These are phyloP conservation scores for Enteromius mattozi DNA, from an alignment of 2,797 vertebrate species.

Conservation along the genomic window DNA sequence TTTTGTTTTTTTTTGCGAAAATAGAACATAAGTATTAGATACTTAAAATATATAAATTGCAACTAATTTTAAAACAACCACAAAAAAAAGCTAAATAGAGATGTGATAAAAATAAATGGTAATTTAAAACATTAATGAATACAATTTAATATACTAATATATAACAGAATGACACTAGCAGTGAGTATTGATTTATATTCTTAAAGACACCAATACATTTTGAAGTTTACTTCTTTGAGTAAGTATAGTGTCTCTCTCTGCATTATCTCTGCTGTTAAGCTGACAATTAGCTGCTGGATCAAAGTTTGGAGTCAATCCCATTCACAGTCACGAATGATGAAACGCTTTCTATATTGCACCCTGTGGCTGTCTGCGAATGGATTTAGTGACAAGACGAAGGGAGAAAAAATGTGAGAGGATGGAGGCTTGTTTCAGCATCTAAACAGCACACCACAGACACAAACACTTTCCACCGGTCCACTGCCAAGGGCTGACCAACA, in stretches of 20 bases:
- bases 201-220: not conserved
- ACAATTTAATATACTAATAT: not conserved
- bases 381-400: slow-evolving; percentile 41
- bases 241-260: not conserved
- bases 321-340: slow-evolving; percentile 64
- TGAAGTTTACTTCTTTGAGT: not conserved
- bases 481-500: slow-evolving; percentile 26
- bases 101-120: not conserved
- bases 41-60: not conserved
- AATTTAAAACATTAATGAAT: not conserved
- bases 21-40: not conserved
- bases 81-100: not conserved
- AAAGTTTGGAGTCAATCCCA: slow-evolving; percentile 54
- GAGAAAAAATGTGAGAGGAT: not conserved
- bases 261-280: slow-evolving; percentile 16
- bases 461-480: not conserved
- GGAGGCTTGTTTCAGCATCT: slow-evolving; percentile 33
- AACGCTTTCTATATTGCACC: slow-evolving; percentile 66
- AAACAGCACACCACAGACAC: slow-evolving; percentile 16
- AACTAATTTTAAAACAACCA: not conserved
- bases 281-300: slow-evolving; percentile 54
- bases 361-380: slow-evolving; percentile 51
- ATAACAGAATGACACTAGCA: not conserved
- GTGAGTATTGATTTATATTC: not conserved
- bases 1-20: too few relatives aligned